These are phyloP conservation scores for Synergus laeviventris DNA, from an alignment of 2,888 invertebrate genomes.

Conservation along the genomic window DNA sequence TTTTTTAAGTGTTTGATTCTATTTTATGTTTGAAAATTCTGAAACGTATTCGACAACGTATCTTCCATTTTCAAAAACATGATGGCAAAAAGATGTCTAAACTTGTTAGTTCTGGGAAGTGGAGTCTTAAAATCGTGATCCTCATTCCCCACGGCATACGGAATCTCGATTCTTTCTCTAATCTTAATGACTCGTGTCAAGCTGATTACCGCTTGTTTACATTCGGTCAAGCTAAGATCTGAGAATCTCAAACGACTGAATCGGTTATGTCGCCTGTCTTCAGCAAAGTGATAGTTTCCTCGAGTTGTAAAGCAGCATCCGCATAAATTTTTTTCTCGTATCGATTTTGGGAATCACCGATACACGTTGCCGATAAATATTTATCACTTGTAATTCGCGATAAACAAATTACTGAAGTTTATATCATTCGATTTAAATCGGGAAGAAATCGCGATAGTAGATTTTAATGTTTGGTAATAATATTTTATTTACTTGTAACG, in stretches of 20 bases:
- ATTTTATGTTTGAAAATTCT: constrained; percentile 8
- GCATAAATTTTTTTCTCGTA: constrained; percentile 20
- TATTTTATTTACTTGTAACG: neutral
- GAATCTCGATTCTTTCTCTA: constrained; percentile 58
- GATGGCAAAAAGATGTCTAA: constrained; percentile 1
- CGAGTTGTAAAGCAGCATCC: constrained; percentile 29
- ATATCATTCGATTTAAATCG: neutral
- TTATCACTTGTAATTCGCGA: constrained; percentile 21
- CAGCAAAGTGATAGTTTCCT: constrained; percentile 32
- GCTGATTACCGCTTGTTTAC: constrained; percentile 71
- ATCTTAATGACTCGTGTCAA: constrained; percentile 70
- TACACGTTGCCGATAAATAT: constrained; percentile 23
- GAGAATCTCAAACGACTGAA: constrained; percentile 47
- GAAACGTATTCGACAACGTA: neutral
- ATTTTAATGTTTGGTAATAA: neutral
- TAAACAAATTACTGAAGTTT: constrained; percentile 3
- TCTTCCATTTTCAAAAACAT: constrained; percentile 2
- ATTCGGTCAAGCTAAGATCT: constrained; percentile 55
- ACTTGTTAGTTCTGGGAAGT: constrained; percentile 54
- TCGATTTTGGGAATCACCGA: constrained; percentile 20
- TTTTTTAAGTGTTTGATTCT: no score
- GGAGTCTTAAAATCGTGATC: constrained; percentile 53
- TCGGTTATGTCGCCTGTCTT: constrained; percentile 33
- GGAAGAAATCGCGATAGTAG: neutral
- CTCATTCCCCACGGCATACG: constrained; percentile 56